Conservation (phyloP, 2,113 vertebrate genomes). For the Pontoporia blainvillei region DNA sequence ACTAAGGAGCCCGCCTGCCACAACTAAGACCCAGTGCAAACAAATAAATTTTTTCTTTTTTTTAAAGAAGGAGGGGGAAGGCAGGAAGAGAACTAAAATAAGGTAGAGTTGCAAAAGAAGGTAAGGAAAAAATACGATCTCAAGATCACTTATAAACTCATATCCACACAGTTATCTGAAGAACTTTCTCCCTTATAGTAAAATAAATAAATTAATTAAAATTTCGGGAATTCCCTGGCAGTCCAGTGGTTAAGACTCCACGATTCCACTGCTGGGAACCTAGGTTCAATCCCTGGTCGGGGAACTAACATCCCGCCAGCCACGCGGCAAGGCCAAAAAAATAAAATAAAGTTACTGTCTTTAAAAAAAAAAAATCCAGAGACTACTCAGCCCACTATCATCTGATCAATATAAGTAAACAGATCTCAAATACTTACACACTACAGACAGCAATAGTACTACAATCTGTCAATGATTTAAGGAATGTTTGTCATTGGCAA, state of each 20-base stretch:
- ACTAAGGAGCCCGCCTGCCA: no score
- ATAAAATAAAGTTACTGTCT: neutral
- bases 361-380: neutral
- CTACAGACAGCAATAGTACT: slow-evolving; percentile 64
- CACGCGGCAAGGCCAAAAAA: neutral
- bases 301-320: neutral
- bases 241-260: neutral
- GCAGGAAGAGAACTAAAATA: neutral
- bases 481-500: slow-evolving; percentile 69
- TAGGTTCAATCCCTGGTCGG: neutral
- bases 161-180: neutral
- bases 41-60: no score
- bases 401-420: slow-evolving; percentile 59
- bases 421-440: slow-evolving; percentile 66
- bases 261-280: neutral
- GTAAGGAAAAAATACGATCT: neutral
- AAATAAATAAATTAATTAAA: neutral
- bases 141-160: slow-evolving; percentile 30
- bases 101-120: neutral
- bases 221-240: neutral
- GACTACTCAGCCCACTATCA: slow-evolving; percentile 58
- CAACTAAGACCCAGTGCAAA: no score
- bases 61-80: neutral
- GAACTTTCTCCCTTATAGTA: neutral
- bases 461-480: slow-evolving; percentile 72